Evolutionary conservation across 2,888 invertebrate species (phyloP).

Genomic region (Lasioglossum oenotherae): DNA sequence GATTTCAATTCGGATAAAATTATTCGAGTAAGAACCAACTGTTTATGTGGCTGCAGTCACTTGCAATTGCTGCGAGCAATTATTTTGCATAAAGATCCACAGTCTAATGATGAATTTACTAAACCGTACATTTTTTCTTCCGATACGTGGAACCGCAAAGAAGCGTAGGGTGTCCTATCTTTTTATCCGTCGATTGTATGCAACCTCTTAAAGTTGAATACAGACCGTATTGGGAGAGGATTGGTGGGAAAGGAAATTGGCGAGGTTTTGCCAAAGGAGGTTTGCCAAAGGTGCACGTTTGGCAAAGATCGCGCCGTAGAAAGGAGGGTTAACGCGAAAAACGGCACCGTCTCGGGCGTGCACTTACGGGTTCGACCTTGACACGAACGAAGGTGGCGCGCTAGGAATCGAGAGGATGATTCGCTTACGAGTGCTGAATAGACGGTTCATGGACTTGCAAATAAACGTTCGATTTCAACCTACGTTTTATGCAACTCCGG

Average conservation of each 20-base stretch:
- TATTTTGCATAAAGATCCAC: too few species aligned
- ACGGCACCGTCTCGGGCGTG: not conserved
- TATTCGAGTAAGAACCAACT: too few species aligned
- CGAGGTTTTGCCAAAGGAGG: not conserved
- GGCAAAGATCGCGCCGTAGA: not conserved
- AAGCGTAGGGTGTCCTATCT: too few species aligned
- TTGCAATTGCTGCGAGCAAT: too few species aligned
- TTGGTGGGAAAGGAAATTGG: not conserved
- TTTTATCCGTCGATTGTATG: too few species aligned
- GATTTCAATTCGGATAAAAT: too few species aligned
- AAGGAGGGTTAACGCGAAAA: not conserved
- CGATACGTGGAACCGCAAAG: too few species aligned
- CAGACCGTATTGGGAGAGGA: not conserved
- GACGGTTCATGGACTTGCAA: slow-evolving; percentile 14
- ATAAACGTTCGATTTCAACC: slow-evolving; percentile 27
- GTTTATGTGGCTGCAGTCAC: too few species aligned
- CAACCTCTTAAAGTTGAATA: not conserved
- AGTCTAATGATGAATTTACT: too few species aligned
- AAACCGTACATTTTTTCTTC: too few species aligned
- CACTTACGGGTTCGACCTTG: slow-evolving; percentile 27
- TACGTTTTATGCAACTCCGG: slow-evolving; percentile 22
- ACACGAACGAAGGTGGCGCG: not conserved
- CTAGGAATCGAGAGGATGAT: slow-evolving; percentile 14
- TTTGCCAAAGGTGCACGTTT: not conserved
- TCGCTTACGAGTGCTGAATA: slow-evolving; percentile 17